Base-by-base conservation (phyloP, 1,140 invertebrate species). In the Polypedilum vanderplanki region DNA sequence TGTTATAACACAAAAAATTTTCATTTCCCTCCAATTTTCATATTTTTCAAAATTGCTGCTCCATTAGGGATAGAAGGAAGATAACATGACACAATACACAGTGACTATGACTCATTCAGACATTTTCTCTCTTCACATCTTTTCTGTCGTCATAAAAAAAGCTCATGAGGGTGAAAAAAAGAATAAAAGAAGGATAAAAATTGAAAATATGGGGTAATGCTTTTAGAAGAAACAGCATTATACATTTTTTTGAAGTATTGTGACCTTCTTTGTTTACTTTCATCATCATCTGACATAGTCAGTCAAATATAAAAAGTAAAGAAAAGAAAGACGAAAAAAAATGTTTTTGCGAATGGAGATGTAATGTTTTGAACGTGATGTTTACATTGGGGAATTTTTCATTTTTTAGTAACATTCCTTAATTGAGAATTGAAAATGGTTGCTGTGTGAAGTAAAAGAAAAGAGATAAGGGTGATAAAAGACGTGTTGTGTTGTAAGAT, bases 231-330 rank as follows among this genome's bases (percentile, higher is more conserved):
- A 46, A 12, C 41, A 57, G 8, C 46, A 57, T 33, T 33, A 33
- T 5, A 33, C 24, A 33, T 33, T 33, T n/a, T n/a, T n/a, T 33
- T 33, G 12, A 15, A 15, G 46, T 57, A 15, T n/a, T 12, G 46
- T 57, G 46, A 57, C 46, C 46, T 57, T 57, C 15, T 57, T 57
- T 57, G 46, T 57, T 57, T 57, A 57, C 46, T n/a, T 57, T 57
- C 46, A 1, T 33, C 12, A 12, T 57, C 46, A 57, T 9, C 7
- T 57, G 46, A 15, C 24, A 57, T 57, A n/a, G 12, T 46, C 41
- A n/a, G 10, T 57, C n/a, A n/a, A 4, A n/a, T 57, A 57, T n/a
- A 12, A 57, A n/a, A 15, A 57, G 46, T n/a, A n/a, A n/a, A n/a
- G n/a, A n/a, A n/a, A n/a, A n/a, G n/a, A n/a, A n/a, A n/a, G n/a